phyloP scores from a whole-genome alignment of 2,888 invertebrate genomes.

The Cheilosia pagana region DNA sequence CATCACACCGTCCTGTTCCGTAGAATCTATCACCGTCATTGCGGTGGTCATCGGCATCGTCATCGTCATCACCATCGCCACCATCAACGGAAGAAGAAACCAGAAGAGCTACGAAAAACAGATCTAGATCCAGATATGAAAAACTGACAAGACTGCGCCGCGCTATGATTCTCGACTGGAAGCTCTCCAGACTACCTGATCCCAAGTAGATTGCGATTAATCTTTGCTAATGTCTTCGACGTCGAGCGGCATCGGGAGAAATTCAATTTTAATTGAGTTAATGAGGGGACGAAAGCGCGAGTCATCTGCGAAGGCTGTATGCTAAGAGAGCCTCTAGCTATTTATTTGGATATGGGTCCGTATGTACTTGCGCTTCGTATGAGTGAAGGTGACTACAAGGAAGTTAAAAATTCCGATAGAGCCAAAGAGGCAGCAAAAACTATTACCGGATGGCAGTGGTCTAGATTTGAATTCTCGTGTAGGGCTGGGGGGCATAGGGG shows the following conservation, averaged over 20 bases:
- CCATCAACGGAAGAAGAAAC: conserved; percentile 6
- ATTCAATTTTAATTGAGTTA: conserved; percentile 68
- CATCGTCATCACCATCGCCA: conserved; percentile 7
- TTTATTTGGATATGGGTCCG: background rate
- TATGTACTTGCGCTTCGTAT: background rate
- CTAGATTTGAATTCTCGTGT: conserved; percentile 44
- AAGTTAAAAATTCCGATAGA: conserved; percentile 64
- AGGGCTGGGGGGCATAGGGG: background rate
- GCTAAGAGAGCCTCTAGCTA: background rate
- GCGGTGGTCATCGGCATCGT: conserved; percentile 46
- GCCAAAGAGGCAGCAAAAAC: conserved; percentile 31
- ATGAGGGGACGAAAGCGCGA: conserved; percentile 57
- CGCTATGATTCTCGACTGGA: conserved; percentile 33
- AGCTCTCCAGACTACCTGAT: conserved; percentile 57
- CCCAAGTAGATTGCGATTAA: conserved; percentile 47
- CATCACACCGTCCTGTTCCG: conserved; percentile 71
- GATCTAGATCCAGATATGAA: conserved; percentile 47
- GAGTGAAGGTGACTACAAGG: conserved; percentile 62
- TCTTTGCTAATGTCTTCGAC: conserved; percentile 53
- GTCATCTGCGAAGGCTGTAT: conserved; percentile 12
- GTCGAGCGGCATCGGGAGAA: conserved; percentile 47
- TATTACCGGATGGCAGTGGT: conserved; percentile 28
- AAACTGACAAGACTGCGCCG: background rate
- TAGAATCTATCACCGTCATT: conserved; percentile 71
- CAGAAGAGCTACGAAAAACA: conserved; percentile 23